Base-by-base conservation (phyloP, 2,797 vertebrate genomes). In the Geotrypetes seraphini region DNA sequence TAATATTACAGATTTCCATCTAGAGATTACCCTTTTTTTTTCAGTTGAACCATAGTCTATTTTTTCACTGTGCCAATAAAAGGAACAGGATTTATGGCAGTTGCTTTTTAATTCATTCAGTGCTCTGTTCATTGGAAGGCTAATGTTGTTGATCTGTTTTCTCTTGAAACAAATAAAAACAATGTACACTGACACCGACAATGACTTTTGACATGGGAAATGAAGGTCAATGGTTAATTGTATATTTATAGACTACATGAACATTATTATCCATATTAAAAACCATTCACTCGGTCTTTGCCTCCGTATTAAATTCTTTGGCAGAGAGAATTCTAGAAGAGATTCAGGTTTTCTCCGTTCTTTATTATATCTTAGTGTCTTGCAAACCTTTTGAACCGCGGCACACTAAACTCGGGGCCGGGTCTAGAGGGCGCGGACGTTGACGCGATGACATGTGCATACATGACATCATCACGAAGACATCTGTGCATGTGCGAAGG, bases 91-190 rank as follows among this genome's bases (percentile, higher is more conserved):
- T 82, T 82, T 80, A 82, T 82, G 74, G 63, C 49, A 68, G 58
- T 67, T 73, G 64, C 63, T 72, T 80, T 80, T 79, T 75, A 78
- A 82, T 79, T 78, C 77, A 80, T 82, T 82, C 71, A 82, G 69
- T 74, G 76, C 71, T 79, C 73, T 75, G 65, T 79, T 80, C 69
- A 67, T 76, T 71, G 62, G 42, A 74, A 78, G 72, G 75, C 78
- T 81, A 80, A 78, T 76, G 72, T 64, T 69, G 69, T 75, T 77
- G 69, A 75, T 73, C 75, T 78, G 71, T 78, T 75, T 73, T 72
- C 74, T 78, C 70, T 64, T 76, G 72, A 74, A 80, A 79, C 73
- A 80, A 82, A 82, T 79, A 73, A 73, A 80, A 81, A 73, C 69
- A 72, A 69, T 75, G 66, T 69, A 63, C 73, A 75, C 67, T 75